phyloP scores from a whole-genome alignment of 2,888 invertebrate species.

The Isoperla grammatica region DNA sequence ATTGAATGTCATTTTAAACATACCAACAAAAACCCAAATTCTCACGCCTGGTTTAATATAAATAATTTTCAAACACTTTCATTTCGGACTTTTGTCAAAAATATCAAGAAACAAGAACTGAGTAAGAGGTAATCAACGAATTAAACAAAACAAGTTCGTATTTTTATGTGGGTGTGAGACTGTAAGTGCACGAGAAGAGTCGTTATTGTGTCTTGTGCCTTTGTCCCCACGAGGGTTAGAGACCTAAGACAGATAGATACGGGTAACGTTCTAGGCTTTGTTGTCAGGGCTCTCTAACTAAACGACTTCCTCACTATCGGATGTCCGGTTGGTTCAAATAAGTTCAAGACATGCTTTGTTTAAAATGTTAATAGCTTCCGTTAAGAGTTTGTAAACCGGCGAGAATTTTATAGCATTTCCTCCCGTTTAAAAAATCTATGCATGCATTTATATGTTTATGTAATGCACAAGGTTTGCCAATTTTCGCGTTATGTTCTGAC shows the following conservation, averaged over 20 bases:
- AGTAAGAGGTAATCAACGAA: no score
- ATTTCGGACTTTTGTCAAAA: no score
- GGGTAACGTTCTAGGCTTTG: background rate
- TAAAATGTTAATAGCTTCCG: constrained; percentile 10
- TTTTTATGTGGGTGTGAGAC: background rate
- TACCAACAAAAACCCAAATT: no score
- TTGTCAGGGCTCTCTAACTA: constrained; percentile 1
- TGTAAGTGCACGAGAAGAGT: no score
- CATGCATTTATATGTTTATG: constrained; percentile 11
- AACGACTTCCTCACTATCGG: background rate
- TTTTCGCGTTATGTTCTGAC: background rate
- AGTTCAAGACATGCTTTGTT: constrained; percentile 9
- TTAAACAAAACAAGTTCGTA: no score
- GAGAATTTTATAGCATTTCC: constrained; percentile 4
- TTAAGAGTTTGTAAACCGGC: background rate
- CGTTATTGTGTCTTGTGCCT: background rate
- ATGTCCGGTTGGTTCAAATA: constrained; percentile 14
- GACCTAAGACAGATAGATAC: constrained; percentile 2
- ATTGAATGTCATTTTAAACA: no score
- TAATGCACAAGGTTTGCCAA: constrained; percentile 1
- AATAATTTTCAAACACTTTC: no score
- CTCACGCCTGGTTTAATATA: no score
- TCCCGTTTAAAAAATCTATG: background rate
- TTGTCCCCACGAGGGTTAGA: background rate
- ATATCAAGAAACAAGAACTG: no score